These are phyloP conservation scores for Murina feae DNA, from an alignment of 2,113 vertebrate genomes.

Conservation along the genomic window DNA sequence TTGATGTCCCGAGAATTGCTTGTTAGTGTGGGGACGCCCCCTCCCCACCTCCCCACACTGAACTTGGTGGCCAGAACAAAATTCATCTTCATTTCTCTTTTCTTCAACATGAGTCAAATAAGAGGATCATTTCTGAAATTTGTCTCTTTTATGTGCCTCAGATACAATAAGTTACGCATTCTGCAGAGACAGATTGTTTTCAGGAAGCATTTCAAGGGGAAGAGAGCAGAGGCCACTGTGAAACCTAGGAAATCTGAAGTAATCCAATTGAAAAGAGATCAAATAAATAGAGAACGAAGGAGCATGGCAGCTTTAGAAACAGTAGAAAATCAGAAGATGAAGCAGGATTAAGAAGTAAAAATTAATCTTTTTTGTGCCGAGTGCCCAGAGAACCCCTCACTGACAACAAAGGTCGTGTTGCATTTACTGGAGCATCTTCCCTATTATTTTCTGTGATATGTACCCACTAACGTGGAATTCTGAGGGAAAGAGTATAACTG, in stretches of 20 bases:
- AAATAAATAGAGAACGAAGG: constrained; percentile 26
- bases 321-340: neutral
- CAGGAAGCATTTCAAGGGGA: neutral
- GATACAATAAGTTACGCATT: neutral
- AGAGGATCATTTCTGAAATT: constrained; percentile 46
- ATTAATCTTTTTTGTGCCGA: neutral
- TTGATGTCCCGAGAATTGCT: neutral
- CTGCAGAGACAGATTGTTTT: constrained; percentile 22
- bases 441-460: neutral
- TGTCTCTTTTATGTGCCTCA: constrained; percentile 16
- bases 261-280: constrained; percentile 26
- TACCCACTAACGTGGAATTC: neutral
- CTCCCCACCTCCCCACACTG: neutral
- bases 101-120: neutral
- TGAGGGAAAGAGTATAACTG: neutral
- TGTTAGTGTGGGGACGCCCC: neutral
- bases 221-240: neutral
- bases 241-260: constrained; percentile 17
- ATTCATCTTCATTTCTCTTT: constrained; percentile 7
- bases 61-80: neutral
- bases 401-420: neutral
- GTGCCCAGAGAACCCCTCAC: neutral
- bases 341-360: constrained; percentile 21
- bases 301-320: neutral
- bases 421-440: neutral